A percentile compares a stretch with the other conserved stretches of the same genome.
phyloP scores from a whole-genome alignment of 1,140 invertebrate genomes.

The Drosophila sturtevanti region DNA sequence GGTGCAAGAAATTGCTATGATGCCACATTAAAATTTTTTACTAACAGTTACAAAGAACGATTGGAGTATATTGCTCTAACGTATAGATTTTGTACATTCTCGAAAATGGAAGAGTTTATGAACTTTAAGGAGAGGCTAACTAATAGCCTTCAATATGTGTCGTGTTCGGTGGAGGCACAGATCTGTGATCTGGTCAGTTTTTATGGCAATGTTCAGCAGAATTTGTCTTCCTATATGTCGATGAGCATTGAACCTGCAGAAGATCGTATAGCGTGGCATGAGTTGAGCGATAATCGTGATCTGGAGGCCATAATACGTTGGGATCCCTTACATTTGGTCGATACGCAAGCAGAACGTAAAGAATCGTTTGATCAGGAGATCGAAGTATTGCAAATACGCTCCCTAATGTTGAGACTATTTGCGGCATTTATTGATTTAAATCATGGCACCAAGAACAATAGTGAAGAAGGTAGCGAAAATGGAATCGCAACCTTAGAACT shows the following conservation, averaged over 20 bases:
- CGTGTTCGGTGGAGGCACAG: constrained; percentile 90
- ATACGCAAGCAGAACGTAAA: constrained; percentile 56
- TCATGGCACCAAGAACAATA: constrained; percentile 46
- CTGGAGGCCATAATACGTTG: constrained; percentile 85
- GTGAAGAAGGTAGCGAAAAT: constrained; percentile 9
- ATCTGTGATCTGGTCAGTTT: constrained; percentile 88
- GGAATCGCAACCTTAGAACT: constrained; percentile 62
- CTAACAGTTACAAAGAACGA: constrained; percentile 93
- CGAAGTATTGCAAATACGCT: constrained; percentile 74
- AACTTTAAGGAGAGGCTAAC: constrained; percentile 91
- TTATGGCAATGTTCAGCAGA: constrained; percentile 72
- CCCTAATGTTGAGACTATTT: constrained; percentile 66
- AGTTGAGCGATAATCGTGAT: constrained; percentile 85
- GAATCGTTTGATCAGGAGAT: constrained; percentile 80
- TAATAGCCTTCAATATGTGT: constrained; percentile 91
- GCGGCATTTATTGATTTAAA: constrained; percentile 75
- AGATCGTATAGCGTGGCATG: constrained; percentile 83
- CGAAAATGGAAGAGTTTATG: constrained; percentile 95
- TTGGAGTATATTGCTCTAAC: constrained; percentile 95
- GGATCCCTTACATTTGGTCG: constrained; percentile 83
- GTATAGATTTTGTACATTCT: constrained; percentile 97
- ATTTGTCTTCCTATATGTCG: constrained; percentile 67
- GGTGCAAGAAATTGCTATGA: constrained; percentile 87
- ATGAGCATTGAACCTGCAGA: constrained; percentile 83
- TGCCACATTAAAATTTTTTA: constrained; percentile 92